Conservation (phyloP, 2,113 vertebrate species). For the Osmerus eperlanus region DNA sequence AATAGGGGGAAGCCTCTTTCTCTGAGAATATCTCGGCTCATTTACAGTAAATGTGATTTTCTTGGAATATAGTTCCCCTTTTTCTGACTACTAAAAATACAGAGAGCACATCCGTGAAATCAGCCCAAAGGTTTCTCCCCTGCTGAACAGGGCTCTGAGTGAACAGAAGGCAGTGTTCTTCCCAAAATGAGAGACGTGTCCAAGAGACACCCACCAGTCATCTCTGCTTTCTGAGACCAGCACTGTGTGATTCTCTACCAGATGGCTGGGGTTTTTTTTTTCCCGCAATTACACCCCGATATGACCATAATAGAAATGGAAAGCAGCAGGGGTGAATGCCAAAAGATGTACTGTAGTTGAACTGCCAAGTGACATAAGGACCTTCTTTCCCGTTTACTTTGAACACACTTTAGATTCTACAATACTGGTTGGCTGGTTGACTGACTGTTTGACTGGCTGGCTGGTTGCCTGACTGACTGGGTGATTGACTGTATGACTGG, state of each 20-base stretch:
- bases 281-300: conserved; percentile 48
- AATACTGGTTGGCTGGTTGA: no score
- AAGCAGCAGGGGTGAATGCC: conserved; percentile 40
- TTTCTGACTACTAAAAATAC: not conserved
- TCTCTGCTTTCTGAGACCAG: conserved; percentile 39
- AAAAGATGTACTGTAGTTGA: conserved; percentile 38
- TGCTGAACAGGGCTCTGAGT: conserved; percentile 29
- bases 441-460: no score
- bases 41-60: not conserved
- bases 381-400: no score
- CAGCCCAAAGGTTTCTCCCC: not conserved
- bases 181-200: conserved; percentile 47
- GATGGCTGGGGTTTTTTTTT: conserved; percentile 59
- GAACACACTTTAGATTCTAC: no score
- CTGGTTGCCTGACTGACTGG: no score
- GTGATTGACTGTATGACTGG: no score
- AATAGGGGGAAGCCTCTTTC: no score
- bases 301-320: conserved; percentile 54
- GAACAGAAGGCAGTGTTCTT: conserved; percentile 52
- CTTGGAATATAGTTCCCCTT: not conserved
- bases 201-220: conserved; percentile 47
- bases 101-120: not conserved
- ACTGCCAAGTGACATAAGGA: conserved; percentile 48
- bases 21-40: not conserved
- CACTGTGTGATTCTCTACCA: conserved; percentile 57